Evolutionary conservation across 2,888 invertebrate genomes (phyloP).

Genomic region (Agrochola lota): DNA sequence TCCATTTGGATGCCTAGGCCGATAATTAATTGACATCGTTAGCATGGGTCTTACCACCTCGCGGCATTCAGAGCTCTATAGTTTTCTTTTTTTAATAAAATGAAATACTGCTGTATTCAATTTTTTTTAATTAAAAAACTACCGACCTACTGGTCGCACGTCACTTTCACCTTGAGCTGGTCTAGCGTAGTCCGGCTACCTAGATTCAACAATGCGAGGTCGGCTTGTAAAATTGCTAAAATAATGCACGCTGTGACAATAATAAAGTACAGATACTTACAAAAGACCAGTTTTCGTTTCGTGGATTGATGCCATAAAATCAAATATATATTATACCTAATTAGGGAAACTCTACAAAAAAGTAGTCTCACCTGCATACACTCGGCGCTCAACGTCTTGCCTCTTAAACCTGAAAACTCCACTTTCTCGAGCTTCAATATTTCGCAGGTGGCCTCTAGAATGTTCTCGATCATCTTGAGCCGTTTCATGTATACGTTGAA

Average conservation of each 20-base stretch:
- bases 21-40: too few species aligned
- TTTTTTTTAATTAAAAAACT: too few species aligned
- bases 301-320: neutral
- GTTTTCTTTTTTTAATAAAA: too few species aligned
- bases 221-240: too few species aligned
- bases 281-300: neutral
- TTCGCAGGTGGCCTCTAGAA: conserved; percentile 95
- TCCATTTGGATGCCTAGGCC: too few species aligned
- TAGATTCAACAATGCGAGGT: too few species aligned
- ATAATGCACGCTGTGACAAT: neutral
- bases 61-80: too few species aligned
- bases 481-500: conserved; percentile 92
- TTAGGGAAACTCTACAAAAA: neutral
- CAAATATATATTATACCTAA: neutral
- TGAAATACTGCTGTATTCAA: too few species aligned
- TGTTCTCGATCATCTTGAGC: conserved; percentile 91
- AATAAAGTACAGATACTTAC: neutral
- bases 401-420: conserved; percentile 93
- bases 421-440: conserved; percentile 97
- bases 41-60: too few species aligned
- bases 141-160: too few species aligned
- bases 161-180: too few species aligned
- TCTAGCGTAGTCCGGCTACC: too few species aligned
- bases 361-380: conserved; percentile 82
- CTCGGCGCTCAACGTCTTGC: conserved; percentile 90